Conservation (phyloP, 2,888 invertebrate species). For the Drosophila austrosaltans region DNA sequence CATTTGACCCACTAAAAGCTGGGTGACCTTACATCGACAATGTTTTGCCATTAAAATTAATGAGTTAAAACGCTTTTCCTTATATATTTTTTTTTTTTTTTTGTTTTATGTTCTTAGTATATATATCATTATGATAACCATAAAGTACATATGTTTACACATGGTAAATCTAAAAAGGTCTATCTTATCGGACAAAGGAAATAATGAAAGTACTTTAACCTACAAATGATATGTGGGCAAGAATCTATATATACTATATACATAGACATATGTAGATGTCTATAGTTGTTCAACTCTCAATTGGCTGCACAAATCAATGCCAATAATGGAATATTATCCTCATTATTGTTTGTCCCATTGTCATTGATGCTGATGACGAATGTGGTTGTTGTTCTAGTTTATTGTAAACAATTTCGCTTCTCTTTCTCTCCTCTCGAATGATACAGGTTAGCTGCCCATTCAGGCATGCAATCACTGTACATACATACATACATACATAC, state of each 20-base stretch:
- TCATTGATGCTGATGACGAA: slow-evolving; percentile 6
- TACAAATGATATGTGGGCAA: slow-evolving; percentile 19
- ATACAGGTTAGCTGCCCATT: slow-evolving; percentile 44
- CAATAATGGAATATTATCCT: slow-evolving; percentile 3
- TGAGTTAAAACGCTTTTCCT: background rate
- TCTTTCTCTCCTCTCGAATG: background rate
- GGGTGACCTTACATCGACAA: background rate
- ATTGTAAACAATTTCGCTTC: slow-evolving; percentile 49
- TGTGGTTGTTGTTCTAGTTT: slow-evolving; percentile 47
- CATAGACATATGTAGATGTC: slow-evolving; percentile 3
- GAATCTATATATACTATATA: slow-evolving; percentile 3
- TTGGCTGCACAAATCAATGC: background rate
- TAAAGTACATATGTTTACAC: slow-evolving; percentile 10
- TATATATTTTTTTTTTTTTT: background rate
- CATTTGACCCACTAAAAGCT: slow-evolving; percentile 15
- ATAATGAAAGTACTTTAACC: slow-evolving; percentile 39
- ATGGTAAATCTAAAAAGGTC: slow-evolving; percentile 25
- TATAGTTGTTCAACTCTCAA: background rate
- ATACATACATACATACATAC: background rate
- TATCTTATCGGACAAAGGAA: slow-evolving; percentile 46
- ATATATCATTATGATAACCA: background rate
- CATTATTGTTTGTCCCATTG: slow-evolving; percentile 2
- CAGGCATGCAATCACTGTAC: slow-evolving; percentile 50
- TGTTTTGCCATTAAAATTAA: background rate
- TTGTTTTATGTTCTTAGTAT: background rate